Conservation (phyloP, 1,140 invertebrate genomes). For the Parasteatoda tepidariorum region DNA sequence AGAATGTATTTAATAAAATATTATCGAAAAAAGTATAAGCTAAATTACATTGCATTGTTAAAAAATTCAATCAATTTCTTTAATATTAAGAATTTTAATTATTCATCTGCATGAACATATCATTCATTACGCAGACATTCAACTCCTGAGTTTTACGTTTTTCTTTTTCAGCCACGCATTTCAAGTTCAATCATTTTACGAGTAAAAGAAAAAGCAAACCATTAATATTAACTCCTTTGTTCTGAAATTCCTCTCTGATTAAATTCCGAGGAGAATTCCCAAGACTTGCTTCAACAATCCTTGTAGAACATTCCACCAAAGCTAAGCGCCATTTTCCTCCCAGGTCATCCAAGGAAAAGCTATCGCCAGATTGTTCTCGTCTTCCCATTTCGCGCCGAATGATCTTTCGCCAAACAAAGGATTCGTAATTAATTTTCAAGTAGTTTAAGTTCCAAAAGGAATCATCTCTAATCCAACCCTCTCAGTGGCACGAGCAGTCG, state of each 20-base stretch:
- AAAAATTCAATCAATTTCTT: too few relatives aligned
- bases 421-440: constrained; percentile 1
- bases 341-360: not conserved
- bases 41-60: too few relatives aligned
- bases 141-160: too few relatives aligned
- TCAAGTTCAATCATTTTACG: not conserved
- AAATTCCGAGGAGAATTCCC: not conserved
- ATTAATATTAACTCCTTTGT: not conserved
- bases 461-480: not conserved
- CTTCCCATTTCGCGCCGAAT: not conserved
- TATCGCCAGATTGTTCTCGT: not conserved
- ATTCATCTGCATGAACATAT: too few relatives aligned
- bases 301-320: not conserved
- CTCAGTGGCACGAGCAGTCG: not conserved
- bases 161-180: not conserved
- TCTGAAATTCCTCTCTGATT: not conserved
- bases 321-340: not conserved
- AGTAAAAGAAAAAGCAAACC: not conserved
- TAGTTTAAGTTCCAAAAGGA: not conserved
- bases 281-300: not conserved
- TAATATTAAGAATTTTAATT: too few relatives aligned
- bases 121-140: too few relatives aligned
- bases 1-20: too few relatives aligned
- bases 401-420: not conserved
- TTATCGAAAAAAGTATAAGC: too few relatives aligned